phyloP scores from a whole-genome alignment of 2,113 vertebrate species.

The Alexandromys fortis region DNA sequence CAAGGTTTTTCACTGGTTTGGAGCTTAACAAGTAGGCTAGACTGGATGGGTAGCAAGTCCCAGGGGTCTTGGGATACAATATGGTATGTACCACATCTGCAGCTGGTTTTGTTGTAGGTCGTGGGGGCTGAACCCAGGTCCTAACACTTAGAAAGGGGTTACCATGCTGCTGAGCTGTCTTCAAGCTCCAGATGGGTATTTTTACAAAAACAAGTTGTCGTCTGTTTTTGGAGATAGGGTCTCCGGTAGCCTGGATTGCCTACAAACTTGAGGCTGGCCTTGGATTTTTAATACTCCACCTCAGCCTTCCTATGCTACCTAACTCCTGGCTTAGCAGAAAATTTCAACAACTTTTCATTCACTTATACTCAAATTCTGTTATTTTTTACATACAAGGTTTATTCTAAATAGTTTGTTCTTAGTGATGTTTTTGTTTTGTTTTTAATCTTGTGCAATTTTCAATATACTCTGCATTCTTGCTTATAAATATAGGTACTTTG shows the following conservation, averaged over 20 bases:
- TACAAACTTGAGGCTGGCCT: not conserved
- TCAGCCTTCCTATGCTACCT: not conserved
- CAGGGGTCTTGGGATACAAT: not conserved
- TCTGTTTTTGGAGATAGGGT: not conserved
- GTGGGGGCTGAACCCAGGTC: not conserved
- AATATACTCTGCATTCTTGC: not conserved
- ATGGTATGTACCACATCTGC: not conserved
- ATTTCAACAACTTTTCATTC: not conserved
- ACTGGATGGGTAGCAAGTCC: not conserved
- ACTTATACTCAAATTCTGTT: not conserved
- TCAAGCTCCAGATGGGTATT: no score
- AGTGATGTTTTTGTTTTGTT: not conserved
- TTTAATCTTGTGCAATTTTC: not conserved
- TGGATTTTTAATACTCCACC: no score
- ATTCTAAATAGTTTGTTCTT: not conserved
- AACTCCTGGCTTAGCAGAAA: not conserved
- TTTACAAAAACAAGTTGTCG: not conserved
- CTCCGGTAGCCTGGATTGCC: not conserved
- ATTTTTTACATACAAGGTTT: not conserved
- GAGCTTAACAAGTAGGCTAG: not conserved
- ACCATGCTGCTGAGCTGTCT: not conserved
- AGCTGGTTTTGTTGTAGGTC: not conserved
- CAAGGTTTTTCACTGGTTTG: not conserved
- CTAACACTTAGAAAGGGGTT: not conserved
- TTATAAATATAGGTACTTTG: not conserved